A percentile compares a stretch with the other conserved stretches of the same genome.
These are phyloP conservation scores for Hypomesus transpacificus DNA, from an alignment of 2,113 vertebrate species.

Conservation along the genomic window DNA sequence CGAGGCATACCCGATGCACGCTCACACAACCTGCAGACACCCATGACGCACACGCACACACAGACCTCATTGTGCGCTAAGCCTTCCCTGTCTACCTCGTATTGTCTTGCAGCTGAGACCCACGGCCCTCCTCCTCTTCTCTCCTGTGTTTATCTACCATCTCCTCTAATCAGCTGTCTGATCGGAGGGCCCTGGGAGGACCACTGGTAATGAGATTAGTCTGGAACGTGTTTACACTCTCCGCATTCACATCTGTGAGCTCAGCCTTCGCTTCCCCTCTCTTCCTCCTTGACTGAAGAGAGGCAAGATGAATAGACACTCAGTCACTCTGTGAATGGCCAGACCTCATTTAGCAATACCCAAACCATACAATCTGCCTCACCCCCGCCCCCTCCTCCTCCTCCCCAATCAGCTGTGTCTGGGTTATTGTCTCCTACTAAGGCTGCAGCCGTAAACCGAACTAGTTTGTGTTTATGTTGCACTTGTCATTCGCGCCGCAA, in stretches of 20 bases:
- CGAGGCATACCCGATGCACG: no score
- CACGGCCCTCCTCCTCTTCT: conserved; percentile 9
- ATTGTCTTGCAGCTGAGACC: conserved; percentile 14
- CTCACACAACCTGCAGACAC: no score
- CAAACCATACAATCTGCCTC: not conserved
- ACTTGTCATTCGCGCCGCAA: no score
- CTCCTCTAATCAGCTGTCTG: conserved; percentile 53
- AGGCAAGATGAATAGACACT: no score
- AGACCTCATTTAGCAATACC: not conserved
- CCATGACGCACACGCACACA: no score
- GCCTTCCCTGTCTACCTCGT: not conserved
- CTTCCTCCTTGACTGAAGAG: no score
- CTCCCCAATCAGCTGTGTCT: conserved; percentile 30
- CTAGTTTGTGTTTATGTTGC: no score
- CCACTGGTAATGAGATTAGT: conserved; percentile 65
- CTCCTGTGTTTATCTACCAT: conserved; percentile 43
- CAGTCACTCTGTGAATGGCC: no score
- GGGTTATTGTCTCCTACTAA: conserved; percentile 34
- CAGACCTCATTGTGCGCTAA: no score
- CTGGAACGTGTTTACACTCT: conserved; percentile 64
- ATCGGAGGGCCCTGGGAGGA: conserved; percentile 47
- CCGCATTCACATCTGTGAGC: conserved; percentile 54
- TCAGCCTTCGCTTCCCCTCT: not conserved
- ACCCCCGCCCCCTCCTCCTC: conserved; percentile 49
- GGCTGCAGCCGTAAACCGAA: no score